These are phyloP conservation scores for Meliscaeva auricollis DNA, from an alignment of 2,888 invertebrate genomes.

Conservation along the genomic window DNA sequence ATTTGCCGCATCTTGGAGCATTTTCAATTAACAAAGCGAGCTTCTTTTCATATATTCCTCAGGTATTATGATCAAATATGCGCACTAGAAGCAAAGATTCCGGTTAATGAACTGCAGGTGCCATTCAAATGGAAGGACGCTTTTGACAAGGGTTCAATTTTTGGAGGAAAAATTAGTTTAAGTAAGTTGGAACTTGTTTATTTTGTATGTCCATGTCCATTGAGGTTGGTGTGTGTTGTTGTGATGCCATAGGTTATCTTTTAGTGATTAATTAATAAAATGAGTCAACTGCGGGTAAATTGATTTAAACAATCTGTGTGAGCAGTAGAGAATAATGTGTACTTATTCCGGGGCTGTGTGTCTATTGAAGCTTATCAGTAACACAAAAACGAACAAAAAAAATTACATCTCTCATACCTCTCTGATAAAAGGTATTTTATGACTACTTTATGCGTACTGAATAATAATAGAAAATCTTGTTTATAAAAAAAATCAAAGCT, in stretches of 20 bases:
- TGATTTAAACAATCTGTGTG: neutral
- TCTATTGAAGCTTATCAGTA: neutral
- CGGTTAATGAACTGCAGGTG: conserved; percentile 96
- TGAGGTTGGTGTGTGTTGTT: neutral
- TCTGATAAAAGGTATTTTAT: too few relatives aligned
- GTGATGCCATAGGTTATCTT: conserved; percentile 40
- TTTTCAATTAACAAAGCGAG: conserved; percentile 7
- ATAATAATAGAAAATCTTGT: too few relatives aligned
- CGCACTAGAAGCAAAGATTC: conserved; percentile 96
- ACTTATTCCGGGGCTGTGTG: neutral
- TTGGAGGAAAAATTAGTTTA: conserved; percentile 95
- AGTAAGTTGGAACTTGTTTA: conserved; percentile 87
- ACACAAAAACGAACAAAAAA: neutral
- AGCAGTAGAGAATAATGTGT: neutral
- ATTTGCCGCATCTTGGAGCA: too few relatives aligned
- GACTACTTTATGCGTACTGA: too few relatives aligned
- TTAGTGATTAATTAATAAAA: conserved; percentile 13
- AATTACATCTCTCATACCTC: too few relatives aligned
- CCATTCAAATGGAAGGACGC: conserved; percentile 99
- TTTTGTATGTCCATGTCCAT: neutral
- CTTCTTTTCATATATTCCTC: conserved; percentile 78
- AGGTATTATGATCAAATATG: conserved; percentile 99
- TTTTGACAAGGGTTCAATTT: conserved; percentile 97
- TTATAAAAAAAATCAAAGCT: too few relatives aligned
- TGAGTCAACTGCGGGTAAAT: conserved; percentile 41